Evolutionary conservation across 2,888 invertebrate genomes (phyloP), one percentile per base, ranked within the genome.

Genomic region (Nephrocerus scutellatus): DNA sequence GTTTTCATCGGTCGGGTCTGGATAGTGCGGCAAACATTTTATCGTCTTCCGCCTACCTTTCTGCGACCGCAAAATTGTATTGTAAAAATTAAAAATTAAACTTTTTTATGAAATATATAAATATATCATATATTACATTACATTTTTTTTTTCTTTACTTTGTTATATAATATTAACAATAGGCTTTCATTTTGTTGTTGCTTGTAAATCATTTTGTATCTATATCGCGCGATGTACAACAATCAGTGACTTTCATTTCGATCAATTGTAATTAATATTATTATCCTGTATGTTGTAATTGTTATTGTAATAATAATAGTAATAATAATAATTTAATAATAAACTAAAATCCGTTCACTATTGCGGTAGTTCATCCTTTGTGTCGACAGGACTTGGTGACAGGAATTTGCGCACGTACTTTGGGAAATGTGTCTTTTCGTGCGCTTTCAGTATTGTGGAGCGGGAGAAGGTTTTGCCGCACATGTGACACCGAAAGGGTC

Each of bases 381-480:
- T 83, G 66, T 87, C 86, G 56, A 86, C 80, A 52, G 86, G 85
- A 67, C 84, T 85, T 52, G 88, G 87, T 57, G 88, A 88, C 55
- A 88, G 74, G 73, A 85, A 88, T 73, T 88, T 88, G 58, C 88
- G 79, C 64, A 87, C 86, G 68, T 87, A 88, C 72, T 89, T 89
- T 52, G 89, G 89, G 71, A 84, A 89, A 70, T 90, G 90, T 48
- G 89, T 89, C 72, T 90, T 90, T 71, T 90, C 89, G 70, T 90
- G 90, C 55, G 89, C 89, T 70, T 90, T 90, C 54, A 90, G 72
- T 67, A 90, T 90, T 49, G 89, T 89, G 54, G 88, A 88, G 57
- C 89, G 77, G 49, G 88, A 88, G 70, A 90, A 90, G 49, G 88
- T 89, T 70, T 90, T 90, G 49, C 89, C 89, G 70, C 90, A 90